These are phyloP conservation scores for Cheilosia scutellata DNA, from an alignment of 2,888 invertebrate species.

Conservation along the genomic window DNA sequence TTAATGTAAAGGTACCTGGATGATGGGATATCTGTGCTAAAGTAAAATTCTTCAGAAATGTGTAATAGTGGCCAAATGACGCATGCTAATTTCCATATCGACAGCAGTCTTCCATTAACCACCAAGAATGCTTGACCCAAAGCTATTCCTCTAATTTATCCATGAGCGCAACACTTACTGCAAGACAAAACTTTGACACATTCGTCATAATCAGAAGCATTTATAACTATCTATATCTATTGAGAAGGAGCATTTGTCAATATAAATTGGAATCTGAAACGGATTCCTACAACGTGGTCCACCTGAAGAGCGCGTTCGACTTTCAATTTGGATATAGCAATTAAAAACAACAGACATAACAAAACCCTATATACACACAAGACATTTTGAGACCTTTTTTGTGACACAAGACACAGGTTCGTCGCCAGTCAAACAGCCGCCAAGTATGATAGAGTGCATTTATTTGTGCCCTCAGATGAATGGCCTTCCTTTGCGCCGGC, in stretches of 20 bases:
- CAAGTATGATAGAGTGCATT: constrained; percentile 64
- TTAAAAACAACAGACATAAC: constrained; percentile 12
- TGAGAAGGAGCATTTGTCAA: constrained; percentile 20
- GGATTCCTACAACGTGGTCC: constrained; percentile 7
- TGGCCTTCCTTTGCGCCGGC: constrained; percentile 35
- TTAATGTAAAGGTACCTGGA: no score
- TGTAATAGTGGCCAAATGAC: no score
- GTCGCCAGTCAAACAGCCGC: constrained; percentile 61
- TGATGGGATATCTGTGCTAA: no score
- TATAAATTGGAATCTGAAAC: constrained; percentile 10
- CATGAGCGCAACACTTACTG: neutral
- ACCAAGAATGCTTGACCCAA: neutral
- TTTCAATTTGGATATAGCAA: constrained; percentile 29
- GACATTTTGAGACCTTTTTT: neutral
- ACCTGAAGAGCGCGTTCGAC: constrained; percentile 7
- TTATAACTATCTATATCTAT: neutral
- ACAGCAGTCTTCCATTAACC: neutral
- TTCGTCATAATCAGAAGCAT: neutral
- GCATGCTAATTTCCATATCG: no score
- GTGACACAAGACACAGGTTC: constrained; percentile 35
- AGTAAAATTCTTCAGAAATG: no score
- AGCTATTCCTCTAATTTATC: neutral
- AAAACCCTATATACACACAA: constrained; percentile 12
- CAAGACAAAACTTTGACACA: constrained; percentile 10
- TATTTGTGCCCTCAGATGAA: constrained; percentile 59